Conservation (phyloP, 2,797 vertebrate species). For the Coracias cyanogaster region DNA sequence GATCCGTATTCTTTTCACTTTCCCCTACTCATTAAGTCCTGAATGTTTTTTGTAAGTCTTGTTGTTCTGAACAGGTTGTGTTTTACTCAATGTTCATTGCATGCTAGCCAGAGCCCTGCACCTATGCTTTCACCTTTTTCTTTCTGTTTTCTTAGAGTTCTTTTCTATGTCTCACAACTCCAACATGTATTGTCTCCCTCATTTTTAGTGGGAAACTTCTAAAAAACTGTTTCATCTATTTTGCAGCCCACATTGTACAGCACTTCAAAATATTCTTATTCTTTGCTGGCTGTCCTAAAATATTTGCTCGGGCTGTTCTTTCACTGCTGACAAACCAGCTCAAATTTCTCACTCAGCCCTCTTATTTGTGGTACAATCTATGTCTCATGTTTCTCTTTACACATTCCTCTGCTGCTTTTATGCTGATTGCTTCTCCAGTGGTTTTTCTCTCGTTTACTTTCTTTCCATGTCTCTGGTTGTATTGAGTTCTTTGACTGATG, state of each 20-base stretch:
- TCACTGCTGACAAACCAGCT: background rate
- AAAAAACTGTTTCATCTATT: background rate
- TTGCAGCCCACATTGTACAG: background rate
- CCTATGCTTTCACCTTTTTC: background rate
- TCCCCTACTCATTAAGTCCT: background rate
- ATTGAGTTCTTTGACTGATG: background rate
- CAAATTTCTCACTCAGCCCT: background rate
- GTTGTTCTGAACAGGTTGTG: background rate
- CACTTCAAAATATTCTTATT: background rate
- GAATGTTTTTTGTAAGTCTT: background rate
- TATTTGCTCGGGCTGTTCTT: background rate
- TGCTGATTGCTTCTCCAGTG: background rate
- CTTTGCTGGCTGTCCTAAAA: background rate
- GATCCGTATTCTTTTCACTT: background rate
- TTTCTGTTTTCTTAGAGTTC: background rate
- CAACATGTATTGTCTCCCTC: background rate
- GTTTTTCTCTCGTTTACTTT: background rate
- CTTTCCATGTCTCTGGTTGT: background rate
- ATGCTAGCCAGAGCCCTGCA: background rate
- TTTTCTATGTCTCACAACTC: background rate
- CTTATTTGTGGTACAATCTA: background rate
- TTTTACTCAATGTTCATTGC: background rate
- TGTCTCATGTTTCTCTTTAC: background rate
- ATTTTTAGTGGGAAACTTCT: background rate
- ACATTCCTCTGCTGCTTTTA: background rate